Evolutionary conservation across 2,113 vertebrate species (phyloP).

Genomic region (Ophthalmolycus amberensis): DNA sequence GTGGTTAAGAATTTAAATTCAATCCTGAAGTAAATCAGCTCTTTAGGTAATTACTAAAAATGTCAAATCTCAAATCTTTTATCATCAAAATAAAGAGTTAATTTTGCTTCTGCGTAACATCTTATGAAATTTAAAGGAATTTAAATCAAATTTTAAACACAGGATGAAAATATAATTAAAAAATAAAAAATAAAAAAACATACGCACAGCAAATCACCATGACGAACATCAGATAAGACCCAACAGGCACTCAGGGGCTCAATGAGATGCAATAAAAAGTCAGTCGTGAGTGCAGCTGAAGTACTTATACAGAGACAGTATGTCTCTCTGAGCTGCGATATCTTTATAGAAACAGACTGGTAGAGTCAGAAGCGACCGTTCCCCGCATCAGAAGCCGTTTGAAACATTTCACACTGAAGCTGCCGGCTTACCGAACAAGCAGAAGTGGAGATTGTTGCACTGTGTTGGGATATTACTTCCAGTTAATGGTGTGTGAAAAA

Average conservation of each 20-base stretch:
- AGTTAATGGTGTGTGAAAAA: constrained; percentile 19
- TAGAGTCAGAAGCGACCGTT: constrained; percentile 3
- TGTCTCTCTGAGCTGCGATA: constrained; percentile 41
- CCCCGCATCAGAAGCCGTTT: background rate
- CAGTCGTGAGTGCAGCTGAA: constrained; percentile 32
- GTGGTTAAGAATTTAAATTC: background rate
- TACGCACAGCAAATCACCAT: constrained; percentile 9
- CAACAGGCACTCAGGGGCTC: constrained; percentile 13
- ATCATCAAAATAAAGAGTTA: background rate
- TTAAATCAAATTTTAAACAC: background rate
- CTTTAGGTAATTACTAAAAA: background rate
- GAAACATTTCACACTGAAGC: background rate
- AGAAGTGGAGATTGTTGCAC: background rate
- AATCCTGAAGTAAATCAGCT: background rate
- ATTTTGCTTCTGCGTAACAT: background rate
- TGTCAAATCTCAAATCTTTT: background rate
- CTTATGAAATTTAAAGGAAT: background rate
- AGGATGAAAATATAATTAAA: background rate
- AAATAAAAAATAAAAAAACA: background rate
- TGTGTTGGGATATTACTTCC: constrained; percentile 18
- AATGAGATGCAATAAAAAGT: constrained; percentile 30
- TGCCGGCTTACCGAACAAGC: constrained; percentile 9
- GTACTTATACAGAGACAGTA: constrained; percentile 25
- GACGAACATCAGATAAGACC: constrained; percentile 37
- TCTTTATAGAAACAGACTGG: constrained; percentile 35